phyloP scores from a whole-genome alignment of 1,140 invertebrate species.

The Teleogryllus occipitalis region DNA sequence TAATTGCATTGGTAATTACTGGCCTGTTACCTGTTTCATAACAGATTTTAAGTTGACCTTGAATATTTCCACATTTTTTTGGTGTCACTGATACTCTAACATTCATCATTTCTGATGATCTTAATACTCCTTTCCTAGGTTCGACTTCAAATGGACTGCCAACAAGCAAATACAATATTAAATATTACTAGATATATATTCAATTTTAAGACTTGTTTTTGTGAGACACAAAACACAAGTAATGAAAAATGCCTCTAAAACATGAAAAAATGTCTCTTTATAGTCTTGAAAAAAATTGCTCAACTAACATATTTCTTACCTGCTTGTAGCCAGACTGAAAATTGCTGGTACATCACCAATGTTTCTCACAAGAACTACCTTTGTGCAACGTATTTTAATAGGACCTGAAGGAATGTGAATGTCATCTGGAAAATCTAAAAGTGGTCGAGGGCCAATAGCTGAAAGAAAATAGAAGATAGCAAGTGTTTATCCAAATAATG shows the following conservation, averaged over 20 bases:
- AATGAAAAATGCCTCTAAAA: no score
- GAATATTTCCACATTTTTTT: conserved; percentile 26
- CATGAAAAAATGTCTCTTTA: no score
- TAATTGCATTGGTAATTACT: no score
- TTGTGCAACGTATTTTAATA: conserved; percentile 35
- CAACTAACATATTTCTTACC: conserved; percentile 13
- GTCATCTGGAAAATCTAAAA: conserved; percentile 41
- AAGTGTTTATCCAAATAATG: not conserved
- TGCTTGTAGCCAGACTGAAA: conserved; percentile 32
- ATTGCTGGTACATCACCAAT: conserved; percentile 31
- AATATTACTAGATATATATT: no score
- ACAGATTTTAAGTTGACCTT: conserved; percentile 32
- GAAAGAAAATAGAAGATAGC: conserved; percentile 15
- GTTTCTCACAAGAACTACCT: conserved; percentile 36
- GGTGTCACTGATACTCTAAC: conserved; percentile 32
- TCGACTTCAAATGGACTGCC: conserved; percentile 34
- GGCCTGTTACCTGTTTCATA: conserved; percentile 35
- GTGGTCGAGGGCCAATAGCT: conserved; percentile 38
- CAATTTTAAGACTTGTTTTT: no score
- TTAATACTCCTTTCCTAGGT: conserved; percentile 35
- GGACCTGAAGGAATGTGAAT: conserved; percentile 36
- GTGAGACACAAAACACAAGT: no score
- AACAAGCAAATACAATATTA: not conserved
- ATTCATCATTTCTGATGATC: conserved; percentile 31
- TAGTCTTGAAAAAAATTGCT: no score